These are phyloP conservation scores for Perca fluviatilis DNA, from an alignment of 2,113 vertebrate species.

Conservation along the genomic window DNA sequence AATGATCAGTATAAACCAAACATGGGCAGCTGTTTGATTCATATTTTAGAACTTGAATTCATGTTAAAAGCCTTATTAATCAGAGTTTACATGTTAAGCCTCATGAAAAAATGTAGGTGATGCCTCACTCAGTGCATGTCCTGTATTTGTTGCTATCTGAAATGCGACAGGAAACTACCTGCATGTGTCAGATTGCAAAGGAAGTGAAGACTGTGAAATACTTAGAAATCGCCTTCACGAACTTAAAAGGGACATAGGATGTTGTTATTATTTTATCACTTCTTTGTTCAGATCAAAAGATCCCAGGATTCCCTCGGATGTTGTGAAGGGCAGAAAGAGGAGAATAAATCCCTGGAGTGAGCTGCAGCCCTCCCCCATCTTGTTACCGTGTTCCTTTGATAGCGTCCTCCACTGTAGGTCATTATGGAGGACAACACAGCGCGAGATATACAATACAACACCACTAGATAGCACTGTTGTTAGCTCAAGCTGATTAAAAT, in stretches of 20 bases:
- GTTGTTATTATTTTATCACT: neutral
- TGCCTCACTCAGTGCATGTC: neutral
- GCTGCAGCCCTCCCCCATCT: constrained; percentile 71
- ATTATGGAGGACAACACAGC: constrained; percentile 72
- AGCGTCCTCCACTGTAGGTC: constrained; percentile 73
- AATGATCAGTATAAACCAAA: constrained; percentile 74
- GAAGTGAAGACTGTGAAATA: constrained; percentile 16
- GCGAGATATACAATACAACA: constrained; percentile 53
- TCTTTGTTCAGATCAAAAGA: constrained; percentile 5
- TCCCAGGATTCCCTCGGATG: constrained; percentile 26
- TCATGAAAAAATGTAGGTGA: neutral
- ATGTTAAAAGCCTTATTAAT: neutral
- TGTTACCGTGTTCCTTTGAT: constrained; percentile 57
- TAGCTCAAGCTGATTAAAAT: constrained; percentile 61
- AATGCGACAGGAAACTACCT: constrained; percentile 28
- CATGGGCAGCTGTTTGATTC: constrained; percentile 17
- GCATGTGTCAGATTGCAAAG: constrained; percentile 14
- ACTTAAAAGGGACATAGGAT: no score
- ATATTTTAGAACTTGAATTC: neutral
- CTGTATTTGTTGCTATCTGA: constrained; percentile 3
- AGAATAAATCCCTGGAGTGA: constrained; percentile 34
- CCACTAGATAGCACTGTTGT: constrained; percentile 82
- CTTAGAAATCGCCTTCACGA: no score
- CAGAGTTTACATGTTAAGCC: neutral
- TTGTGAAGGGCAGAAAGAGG: constrained; percentile 53